Evolutionary conservation across 2,113 vertebrate species (phyloP), one percentile per base, ranked within the genome.

Genomic region (Sinocyclocheilus anophthalmus): DNA sequence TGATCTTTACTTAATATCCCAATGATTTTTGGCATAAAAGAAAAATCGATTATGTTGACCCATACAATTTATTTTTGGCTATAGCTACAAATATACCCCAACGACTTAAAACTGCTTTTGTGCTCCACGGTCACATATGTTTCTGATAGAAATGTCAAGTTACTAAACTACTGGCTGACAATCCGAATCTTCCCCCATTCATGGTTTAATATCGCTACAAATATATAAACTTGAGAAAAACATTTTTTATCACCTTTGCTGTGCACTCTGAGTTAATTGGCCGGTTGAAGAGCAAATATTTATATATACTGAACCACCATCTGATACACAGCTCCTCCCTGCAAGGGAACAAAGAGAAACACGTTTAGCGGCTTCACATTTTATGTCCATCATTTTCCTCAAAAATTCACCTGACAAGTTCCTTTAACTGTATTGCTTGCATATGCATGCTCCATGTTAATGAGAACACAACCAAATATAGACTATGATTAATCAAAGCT

Each of bases 291-390:
- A 98, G 90, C 87, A 98, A 88, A 87, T 95, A 50, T 86, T 95
- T 94, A 98, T 92, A 98, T 80, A 11, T 93, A 89, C 87, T 98
- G 97, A 0, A 98, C 91, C 0, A 93, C 96, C 92, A 95, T 96
- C 94, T 97, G 95, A 98, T 65, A 30, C 91, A 76, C 85, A 89
- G 93, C 81, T 67, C 95, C 96, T 6, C 93, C 95, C 97, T 98
- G 88, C 3, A 90, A 87, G 61, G 59, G 7, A 61, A 88, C 50
- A 89, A 57, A 87, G 30, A 67, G 16, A 83, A 83, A 55, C 20
- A 14, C 12, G n/a, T 45, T 26, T 18, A 3, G n/a, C n/a, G 3
- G 2, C 37, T 18, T 1, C n/a, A 4, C 11, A 42, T 69, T 39
- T 59, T n/a, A n/a, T n/a, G 57, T 59, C 2, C 2, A 59, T 3